Percentiles rank a stretch among this genome's conserved stretches.
phyloP scores from a whole-genome alignment of 2,797 vertebrate species.

The Sebastes hubbsi region DNA sequence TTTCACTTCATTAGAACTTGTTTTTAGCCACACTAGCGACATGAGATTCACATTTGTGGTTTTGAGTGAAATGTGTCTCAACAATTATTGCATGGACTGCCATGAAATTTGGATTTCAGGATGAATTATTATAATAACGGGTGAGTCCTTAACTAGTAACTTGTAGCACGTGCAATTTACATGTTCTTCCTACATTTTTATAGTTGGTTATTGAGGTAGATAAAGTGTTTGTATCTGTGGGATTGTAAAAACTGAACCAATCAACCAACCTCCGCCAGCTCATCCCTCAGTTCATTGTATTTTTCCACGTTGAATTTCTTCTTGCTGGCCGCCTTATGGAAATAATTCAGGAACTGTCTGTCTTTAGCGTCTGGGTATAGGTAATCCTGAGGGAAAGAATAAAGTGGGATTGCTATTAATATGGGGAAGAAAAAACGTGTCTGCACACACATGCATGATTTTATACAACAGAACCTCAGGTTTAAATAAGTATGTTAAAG shows the following conservation, averaged over 20 bases:
- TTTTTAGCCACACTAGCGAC: neutral
- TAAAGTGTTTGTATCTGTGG: neutral
- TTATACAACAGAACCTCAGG: neutral
- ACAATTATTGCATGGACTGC: neutral
- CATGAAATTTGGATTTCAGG: neutral
- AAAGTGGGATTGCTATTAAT: neutral
- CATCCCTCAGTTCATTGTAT: conserved; percentile 90
- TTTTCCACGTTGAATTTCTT: conserved; percentile 86
- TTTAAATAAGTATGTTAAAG: neutral
- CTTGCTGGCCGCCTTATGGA: conserved; percentile 85
- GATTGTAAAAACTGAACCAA: neutral
- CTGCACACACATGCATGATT: neutral
- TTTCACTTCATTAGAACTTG: neutral
- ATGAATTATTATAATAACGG: no score
- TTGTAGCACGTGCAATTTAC: neutral
- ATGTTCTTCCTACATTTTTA: neutral
- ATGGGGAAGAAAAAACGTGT: neutral
- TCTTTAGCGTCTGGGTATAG: conserved; percentile 85
- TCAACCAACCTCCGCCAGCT: conserved; percentile 86
- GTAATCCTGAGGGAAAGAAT: conserved; percentile 84
- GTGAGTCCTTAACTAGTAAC: neutral
- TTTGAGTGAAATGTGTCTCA: neutral
- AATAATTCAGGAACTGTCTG: conserved; percentile 90
- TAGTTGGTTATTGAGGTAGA: neutral
- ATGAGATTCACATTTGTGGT: neutral